Conservation (phyloP, 2,888 invertebrate species). For the Drosophila trichaetosa region DNA sequence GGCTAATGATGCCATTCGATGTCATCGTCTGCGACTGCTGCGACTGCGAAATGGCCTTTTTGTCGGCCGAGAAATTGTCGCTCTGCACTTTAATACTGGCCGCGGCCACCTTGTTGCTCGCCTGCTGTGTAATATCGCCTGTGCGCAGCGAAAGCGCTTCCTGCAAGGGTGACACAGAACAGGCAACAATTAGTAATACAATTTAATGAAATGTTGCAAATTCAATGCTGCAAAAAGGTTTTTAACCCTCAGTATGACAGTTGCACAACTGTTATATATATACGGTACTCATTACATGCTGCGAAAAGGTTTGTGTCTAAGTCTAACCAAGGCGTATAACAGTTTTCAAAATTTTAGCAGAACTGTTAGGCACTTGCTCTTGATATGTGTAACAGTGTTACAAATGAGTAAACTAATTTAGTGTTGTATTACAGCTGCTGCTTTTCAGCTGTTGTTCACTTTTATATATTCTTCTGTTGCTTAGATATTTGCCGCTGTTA, state of each 20-base stretch:
- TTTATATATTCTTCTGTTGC: background rate
- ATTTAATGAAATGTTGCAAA: background rate
- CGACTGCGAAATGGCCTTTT: slow-evolving; percentile 89
- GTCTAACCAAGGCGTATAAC: background rate
- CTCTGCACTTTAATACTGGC: slow-evolving; percentile 94
- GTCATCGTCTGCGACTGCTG: slow-evolving; percentile 92
- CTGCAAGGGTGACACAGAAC: slow-evolving; percentile 85
- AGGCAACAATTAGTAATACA: slow-evolving; percentile 20
- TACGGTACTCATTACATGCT: slow-evolving; percentile 17
- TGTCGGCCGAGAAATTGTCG: slow-evolving; percentile 94
- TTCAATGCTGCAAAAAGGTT: background rate
- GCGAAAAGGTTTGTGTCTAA: background rate
- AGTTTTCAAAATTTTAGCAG: background rate
- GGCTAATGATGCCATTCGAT: slow-evolving; percentile 91
- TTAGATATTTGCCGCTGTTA: slow-evolving; percentile 23
- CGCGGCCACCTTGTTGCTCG: slow-evolving; percentile 93
- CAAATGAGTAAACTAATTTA: background rate
- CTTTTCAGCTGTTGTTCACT: background rate
- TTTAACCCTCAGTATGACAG: background rate
- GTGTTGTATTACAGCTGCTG: background rate
- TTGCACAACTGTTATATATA: background rate
- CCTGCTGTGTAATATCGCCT: slow-evolving; percentile 93
- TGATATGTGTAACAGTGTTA: slow-evolving; percentile 10
- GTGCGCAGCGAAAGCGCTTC: slow-evolving; percentile 93
- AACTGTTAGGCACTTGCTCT: background rate